These are phyloP conservation scores for Vanessa cardui DNA, from an alignment of 2,888 invertebrate species.

Conservation along the genomic window DNA sequence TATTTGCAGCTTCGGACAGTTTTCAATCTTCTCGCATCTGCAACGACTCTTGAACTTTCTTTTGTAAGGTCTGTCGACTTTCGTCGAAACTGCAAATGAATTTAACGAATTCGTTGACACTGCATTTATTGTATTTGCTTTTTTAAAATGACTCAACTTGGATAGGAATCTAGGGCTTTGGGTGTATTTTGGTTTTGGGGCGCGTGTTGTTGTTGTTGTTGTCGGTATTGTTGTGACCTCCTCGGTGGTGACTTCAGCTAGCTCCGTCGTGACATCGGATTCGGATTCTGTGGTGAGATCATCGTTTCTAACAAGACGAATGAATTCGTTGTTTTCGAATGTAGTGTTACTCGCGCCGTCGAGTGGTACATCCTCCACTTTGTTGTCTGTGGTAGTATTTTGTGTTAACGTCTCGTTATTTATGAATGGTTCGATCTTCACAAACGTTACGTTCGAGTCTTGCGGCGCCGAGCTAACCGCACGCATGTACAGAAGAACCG, in stretches of 20 bases:
- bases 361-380: slow-evolving; percentile 57
- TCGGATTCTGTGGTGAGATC: slow-evolving; percentile 1
- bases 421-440: slow-evolving; percentile 55
- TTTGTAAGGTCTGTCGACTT: slow-evolving; percentile 57
- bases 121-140: slow-evolving; percentile 44
- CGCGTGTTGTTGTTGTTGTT: slow-evolving; percentile 38
- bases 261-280: slow-evolving; percentile 25
- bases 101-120: slow-evolving; percentile 39
- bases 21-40: slow-evolving; percentile 75
- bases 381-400: slow-evolving; percentile 45
- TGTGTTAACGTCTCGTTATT: slow-evolving; percentile 21
- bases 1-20: slow-evolving; percentile 77
- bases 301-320: slow-evolving; percentile 19
- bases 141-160: slow-evolving; percentile 65
- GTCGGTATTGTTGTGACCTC: slow-evolving; percentile 44
- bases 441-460: slow-evolving; percentile 59
- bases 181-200: slow-evolving; percentile 22
- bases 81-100: slow-evolving; percentile 45
- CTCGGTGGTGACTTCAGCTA: slow-evolving; percentile 32
- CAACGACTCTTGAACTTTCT: slow-evolving; percentile 69
- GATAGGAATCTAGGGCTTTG: slow-evolving; percentile 53
- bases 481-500: slow-evolving; percentile 50
- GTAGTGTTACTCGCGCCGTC: slow-evolving; percentile 47
- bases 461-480: slow-evolving; percentile 58
- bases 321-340: slow-evolving; percentile 26